These are phyloP conservation scores for Drosophila trichaetosa DNA, from an alignment of 2,888 invertebrate genomes.

Conservation along the genomic window DNA sequence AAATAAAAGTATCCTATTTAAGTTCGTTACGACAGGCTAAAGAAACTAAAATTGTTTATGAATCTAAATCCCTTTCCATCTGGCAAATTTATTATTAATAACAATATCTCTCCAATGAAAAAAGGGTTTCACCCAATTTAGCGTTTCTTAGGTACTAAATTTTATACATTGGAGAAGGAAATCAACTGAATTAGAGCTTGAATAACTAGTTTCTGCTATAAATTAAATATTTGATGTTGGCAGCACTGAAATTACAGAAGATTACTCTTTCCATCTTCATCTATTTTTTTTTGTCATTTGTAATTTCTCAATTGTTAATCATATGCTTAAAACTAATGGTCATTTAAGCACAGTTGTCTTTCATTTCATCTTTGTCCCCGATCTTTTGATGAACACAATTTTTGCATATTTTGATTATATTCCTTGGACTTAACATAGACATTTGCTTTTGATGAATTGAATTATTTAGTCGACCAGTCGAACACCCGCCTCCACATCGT, in stretches of 20 bases:
- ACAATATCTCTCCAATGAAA: background rate
- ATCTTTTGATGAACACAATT: background rate
- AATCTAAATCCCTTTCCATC: background rate
- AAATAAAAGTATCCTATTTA: conserved; percentile 1
- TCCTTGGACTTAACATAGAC: conserved; percentile 17
- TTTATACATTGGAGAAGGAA: background rate
- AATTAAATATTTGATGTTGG: conserved; percentile 14
- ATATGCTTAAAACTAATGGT: conserved; percentile 25
- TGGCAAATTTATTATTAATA: background rate
- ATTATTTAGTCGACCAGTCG: conserved; percentile 63
- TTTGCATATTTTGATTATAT: conserved; percentile 44
- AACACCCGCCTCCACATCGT: conserved; percentile 63
- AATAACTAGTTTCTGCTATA: background rate
- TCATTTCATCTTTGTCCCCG: background rate
- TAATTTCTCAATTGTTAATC: conserved; percentile 16
- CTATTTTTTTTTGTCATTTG: background rate
- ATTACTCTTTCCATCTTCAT: conserved; percentile 1
- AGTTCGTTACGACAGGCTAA: background rate
- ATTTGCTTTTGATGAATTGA: background rate
- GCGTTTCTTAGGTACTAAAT: background rate
- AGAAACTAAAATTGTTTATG: background rate
- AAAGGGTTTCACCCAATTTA: background rate
- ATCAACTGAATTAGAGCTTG: background rate
- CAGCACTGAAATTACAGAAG: conserved; percentile 29
- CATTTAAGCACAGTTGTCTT: conserved; percentile 3